Evolutionary conservation across 2,888 invertebrate genomes (phyloP).

Genomic region (Schizotus pectinicornis): DNA sequence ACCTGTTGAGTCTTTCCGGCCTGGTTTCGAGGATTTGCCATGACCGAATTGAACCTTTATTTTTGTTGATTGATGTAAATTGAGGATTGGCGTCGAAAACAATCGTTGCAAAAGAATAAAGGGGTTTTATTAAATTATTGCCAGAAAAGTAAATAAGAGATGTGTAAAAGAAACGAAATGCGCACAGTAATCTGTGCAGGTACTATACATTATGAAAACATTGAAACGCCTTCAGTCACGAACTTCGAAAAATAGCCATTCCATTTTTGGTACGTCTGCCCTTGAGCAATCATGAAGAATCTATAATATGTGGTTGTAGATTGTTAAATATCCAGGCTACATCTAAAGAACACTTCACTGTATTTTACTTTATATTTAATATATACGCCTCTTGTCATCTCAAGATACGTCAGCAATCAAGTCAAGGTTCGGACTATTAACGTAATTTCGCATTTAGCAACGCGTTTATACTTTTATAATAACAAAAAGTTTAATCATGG

Average conservation of each 20-base stretch:
- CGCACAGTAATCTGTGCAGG: slow-evolving; percentile 32
- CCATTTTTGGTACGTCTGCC: slow-evolving; percentile 56
- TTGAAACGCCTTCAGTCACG: slow-evolving; percentile 50
- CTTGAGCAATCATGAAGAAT: slow-evolving; percentile 53
- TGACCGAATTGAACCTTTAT: no score
- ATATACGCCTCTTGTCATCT: slow-evolving; percentile 10
- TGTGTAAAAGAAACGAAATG: slow-evolving; percentile 19
- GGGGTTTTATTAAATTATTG: no score
- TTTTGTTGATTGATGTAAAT: no score
- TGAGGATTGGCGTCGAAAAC: no score
- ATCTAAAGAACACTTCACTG: slow-evolving; percentile 16
- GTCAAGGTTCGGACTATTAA: slow-evolving; percentile 40
- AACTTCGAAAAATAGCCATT: slow-evolving; percentile 54
- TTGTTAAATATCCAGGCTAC: slow-evolving; percentile 35
- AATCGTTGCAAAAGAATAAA: no score
- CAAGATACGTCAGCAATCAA: slow-evolving; percentile 30
- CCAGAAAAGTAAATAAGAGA: slow-evolving; percentile 16
- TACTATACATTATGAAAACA: slow-evolving; percentile 49
- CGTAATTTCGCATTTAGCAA: slow-evolving; percentile 25
- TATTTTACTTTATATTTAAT: slow-evolving; percentile 10
- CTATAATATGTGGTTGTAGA: slow-evolving; percentile 47
- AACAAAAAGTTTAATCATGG: no score
- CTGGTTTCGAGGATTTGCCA: no score
- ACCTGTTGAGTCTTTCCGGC: no score
- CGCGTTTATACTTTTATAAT: no score